A percentile compares a stretch with the other conserved stretches of the same genome.
These are phyloP conservation scores for human (Homo sapiens) DNA, from an alignment of 2,113 vertebrate species.

Conservation along the genomic window GRCh38 chr7:32226501-32227000, in stretches of 20 bases:
- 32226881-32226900: neutral
- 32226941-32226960: neutral
- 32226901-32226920: neutral
- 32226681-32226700: accelerated
- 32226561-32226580: neutral
- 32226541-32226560: neutral
- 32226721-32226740: neutral
- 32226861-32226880: neutral
- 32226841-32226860: too few relatives aligned
- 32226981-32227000: neutral
- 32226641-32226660: neutral
- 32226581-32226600: neutral
- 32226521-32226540: neutral
- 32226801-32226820: neutral
- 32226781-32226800: neutral
- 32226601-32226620: neutral
- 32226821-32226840: neutral
- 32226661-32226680: neutral
- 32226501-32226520: neutral
- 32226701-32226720: neutral
- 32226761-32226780: neutral
- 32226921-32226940: neutral
- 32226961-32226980: neutral
- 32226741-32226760: neutral
- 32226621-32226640: neutral